phyloP scores from a whole-genome alignment of 2,797 vertebrate genomes.

The Dendrocincla tyrannina region DNA sequence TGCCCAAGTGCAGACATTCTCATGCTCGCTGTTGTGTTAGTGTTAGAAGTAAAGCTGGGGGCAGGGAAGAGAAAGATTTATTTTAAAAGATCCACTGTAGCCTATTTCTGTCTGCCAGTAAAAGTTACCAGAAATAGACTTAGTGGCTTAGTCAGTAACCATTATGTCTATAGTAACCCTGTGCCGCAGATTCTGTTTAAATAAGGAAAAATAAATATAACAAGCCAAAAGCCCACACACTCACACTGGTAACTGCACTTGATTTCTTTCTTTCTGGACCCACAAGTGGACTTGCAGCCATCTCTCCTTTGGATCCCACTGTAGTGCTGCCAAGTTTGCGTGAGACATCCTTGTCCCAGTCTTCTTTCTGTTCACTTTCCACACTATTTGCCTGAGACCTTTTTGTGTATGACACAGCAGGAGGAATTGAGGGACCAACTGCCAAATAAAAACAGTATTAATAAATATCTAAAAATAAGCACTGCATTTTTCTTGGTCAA shows the following conservation, averaged over 20 bases:
- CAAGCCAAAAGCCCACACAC: conserved; percentile 17
- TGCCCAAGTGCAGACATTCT: not conserved
- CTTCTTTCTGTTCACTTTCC: conserved; percentile 91
- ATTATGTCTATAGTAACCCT: not conserved
- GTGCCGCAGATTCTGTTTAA: not conserved
- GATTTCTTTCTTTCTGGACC: conserved; percentile 92
- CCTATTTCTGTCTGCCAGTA: conserved; percentile 38
- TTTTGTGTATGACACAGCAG: conserved; percentile 89
- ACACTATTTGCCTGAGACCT: conserved; percentile 89
- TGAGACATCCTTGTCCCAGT: conserved; percentile 87
- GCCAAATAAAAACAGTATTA: conserved; percentile 14
- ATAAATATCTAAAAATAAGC: conserved; percentile 30
- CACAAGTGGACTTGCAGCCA: conserved; percentile 88
- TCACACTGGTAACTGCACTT: conserved; percentile 86
- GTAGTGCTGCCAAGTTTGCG: conserved; percentile 86
- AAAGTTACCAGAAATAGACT: conserved; percentile 30
- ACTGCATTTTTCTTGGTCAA: not conserved
- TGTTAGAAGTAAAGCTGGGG: not conserved
- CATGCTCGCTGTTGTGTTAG: not conserved
- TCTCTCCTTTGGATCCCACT: conserved; percentile 88
- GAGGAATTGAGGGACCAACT: conserved; percentile 91
- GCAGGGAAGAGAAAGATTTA: not conserved
- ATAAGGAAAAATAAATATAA: conserved; percentile 7
- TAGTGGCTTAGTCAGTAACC: not conserved
- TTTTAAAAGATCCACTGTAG: conserved; percentile 35